These are phyloP conservation scores for Pontoporia blainvillei DNA, from an alignment of 2,113 vertebrate genomes.

Conservation along the genomic window DNA sequence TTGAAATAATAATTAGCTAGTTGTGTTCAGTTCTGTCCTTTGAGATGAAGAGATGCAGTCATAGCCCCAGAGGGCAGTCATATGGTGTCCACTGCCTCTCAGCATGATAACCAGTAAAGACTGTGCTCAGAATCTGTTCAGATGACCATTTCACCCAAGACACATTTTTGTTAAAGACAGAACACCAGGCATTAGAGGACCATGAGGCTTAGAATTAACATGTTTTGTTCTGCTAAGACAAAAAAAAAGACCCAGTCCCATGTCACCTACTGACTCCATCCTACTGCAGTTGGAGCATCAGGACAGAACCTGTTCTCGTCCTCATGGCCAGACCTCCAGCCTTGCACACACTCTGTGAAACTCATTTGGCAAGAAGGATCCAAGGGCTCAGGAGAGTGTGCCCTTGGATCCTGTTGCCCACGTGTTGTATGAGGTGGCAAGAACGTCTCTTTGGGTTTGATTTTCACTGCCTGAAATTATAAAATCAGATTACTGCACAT, in stretches of 20 bases:
- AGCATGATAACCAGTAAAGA: neutral
- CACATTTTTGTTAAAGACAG: slow-evolving; percentile 14
- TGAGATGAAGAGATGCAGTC: slow-evolving; percentile 6
- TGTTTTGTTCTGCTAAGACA: slow-evolving; percentile 25
- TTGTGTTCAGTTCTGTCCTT: slow-evolving; percentile 36
- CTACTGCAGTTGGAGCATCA: neutral
- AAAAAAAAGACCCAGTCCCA: neutral
- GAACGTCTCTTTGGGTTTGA: neutral
- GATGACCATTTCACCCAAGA: neutral
- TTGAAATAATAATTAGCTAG: slow-evolving; percentile 56
- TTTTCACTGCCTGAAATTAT: slow-evolving; percentile 37
- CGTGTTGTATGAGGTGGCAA: neutral
- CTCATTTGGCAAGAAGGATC: neutral
- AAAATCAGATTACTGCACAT: slow-evolving; percentile 33
- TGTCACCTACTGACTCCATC: neutral
- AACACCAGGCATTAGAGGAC: neutral
- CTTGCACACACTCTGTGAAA: neutral
- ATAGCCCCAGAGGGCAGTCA: neutral
- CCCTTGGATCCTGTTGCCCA: neutral
- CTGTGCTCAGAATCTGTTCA: neutral
- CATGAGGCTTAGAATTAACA: neutral
- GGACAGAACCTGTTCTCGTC: neutral
- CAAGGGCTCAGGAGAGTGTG: neutral
- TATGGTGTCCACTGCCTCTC: neutral
- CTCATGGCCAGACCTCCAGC: neutral